Evolutionary conservation across 1,140 invertebrate genomes (phyloP), one percentile per base, ranked within the genome.

Genomic region (Hylaeus anthracinus): DNA sequence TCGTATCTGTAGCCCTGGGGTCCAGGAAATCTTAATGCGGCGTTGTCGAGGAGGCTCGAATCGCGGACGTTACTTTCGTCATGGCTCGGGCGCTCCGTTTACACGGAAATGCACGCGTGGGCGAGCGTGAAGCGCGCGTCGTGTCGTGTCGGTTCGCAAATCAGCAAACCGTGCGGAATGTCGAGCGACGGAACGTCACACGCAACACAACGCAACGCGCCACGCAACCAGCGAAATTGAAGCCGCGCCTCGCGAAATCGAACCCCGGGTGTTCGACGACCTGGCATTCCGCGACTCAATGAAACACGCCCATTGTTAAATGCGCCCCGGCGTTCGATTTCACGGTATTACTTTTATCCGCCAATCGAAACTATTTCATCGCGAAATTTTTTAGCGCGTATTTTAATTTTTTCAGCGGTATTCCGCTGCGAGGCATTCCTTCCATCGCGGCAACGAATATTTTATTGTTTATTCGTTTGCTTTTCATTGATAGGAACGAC

Each of bases 91-190:
- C 63, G 71, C 14, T 51, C 48, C 83, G 82, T 85, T 80, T 85
- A 69, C 73, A 85, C 70, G 83, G 67, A 82, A 82, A 70, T 86
- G 70, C 63, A 60, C 69, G 75, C 81, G 81, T 61, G 55, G 53
- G 15, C 39, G 75, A 60, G 12, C 72, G 43, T 37, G 61, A 1
- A 72, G n/a, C 53, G 63, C 15, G 53, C 72, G 51, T 51, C 48
- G 58, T 12, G 61, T 41, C 61, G 37, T 56, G 74, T 67, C 66
- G 72, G 82, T 64, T 81, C 72, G 77, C 83, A 53, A 78, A 77
- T 85, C 84, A 70, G 84, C 69, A 82, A 86, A 71, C 70, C 84
- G 75, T 78, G 56, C 84, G 74, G 74, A 86, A 86, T 79, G 74
- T 75, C 74, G 75, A n/a, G 67, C 71, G 67, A 86, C 73, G 69